Conservation (phyloP, 2,113 vertebrate genomes). For the Montifringilla adamsi region DNA sequence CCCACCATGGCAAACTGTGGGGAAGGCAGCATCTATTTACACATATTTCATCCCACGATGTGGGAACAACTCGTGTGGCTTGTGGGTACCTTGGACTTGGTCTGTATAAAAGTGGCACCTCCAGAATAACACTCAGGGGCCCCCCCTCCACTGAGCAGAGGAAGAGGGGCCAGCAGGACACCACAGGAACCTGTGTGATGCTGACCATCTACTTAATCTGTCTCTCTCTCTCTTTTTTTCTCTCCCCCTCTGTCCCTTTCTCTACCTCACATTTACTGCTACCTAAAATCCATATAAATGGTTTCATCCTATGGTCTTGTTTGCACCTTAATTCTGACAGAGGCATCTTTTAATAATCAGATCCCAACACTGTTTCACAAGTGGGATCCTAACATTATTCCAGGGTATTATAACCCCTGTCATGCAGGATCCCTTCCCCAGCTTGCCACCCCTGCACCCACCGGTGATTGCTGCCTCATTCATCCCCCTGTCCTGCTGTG, state of each 20-base stretch:
- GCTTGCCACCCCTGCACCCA: background rate
- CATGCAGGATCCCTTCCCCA: background rate
- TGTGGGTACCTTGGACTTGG: rapidly evolving
- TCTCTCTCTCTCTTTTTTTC: background rate
- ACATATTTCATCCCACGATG: background rate
- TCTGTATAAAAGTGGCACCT: background rate
- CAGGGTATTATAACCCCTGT: too few relatives aligned
- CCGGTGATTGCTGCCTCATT: background rate
- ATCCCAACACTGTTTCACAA: background rate
- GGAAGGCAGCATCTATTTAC: background rate
- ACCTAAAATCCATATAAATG: background rate
- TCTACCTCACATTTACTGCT: background rate
- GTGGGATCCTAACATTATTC: background rate
- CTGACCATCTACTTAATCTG: background rate
- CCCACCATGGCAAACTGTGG: background rate
- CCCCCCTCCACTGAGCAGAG: background rate
- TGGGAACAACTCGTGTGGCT: rapidly evolving
- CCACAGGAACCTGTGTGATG: background rate
- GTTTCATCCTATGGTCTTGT: rapidly evolving
- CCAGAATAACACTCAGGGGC: background rate
- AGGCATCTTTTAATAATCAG: background rate
- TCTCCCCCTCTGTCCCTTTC: background rate
- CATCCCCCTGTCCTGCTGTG: background rate
- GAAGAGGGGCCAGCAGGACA: background rate
- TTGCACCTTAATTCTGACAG: background rate